These are phyloP conservation scores for Diachrysia chrysitis DNA, from an alignment of 2,888 invertebrate species.

Conservation along the genomic window DNA sequence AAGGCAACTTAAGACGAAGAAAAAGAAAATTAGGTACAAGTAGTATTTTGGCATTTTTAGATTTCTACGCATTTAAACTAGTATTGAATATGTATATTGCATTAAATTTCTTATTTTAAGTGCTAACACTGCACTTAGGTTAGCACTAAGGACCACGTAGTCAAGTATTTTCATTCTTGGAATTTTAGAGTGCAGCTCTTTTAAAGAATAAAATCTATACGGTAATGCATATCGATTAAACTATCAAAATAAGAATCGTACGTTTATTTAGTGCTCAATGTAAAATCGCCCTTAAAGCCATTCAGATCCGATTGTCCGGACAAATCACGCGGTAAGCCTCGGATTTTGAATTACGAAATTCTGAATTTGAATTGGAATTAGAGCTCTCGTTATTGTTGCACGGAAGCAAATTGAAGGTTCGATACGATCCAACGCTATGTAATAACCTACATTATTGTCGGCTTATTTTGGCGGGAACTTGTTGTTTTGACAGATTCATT, in stretches of 20 bases:
- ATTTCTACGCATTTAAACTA: too few species aligned
- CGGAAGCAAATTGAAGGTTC: constrained; percentile 28
- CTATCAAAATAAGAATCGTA: background rate
- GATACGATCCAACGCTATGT: constrained; percentile 8
- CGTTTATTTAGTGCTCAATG: constrained; percentile 15
- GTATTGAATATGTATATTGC: too few species aligned
- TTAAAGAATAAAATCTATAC: background rate
- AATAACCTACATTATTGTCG: constrained; percentile 16
- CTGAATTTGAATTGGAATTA: constrained; percentile 53
- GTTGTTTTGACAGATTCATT: background rate
- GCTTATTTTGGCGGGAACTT: constrained; percentile 10
- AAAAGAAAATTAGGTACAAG: too few species aligned
- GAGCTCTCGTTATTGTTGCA: constrained; percentile 37
- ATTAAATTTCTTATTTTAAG: too few species aligned
- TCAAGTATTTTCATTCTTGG: background rate
- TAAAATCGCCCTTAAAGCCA: constrained; percentile 34
- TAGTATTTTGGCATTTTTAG: too few species aligned
- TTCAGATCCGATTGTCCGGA: constrained; percentile 51
- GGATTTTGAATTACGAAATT: constrained; percentile 55
- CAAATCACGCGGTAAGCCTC: constrained; percentile 56
- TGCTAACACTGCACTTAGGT: too few species aligned
- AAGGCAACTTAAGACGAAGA: too few species aligned
- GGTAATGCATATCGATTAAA: background rate
- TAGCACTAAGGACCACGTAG: background rate
- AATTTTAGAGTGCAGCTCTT: background rate